A percentile compares a stretch with the other conserved stretches of the same genome.
These are phyloP conservation scores for Phylloscopus collybita DNA, from an alignment of 2,797 vertebrate species.

Conservation along the genomic window DNA sequence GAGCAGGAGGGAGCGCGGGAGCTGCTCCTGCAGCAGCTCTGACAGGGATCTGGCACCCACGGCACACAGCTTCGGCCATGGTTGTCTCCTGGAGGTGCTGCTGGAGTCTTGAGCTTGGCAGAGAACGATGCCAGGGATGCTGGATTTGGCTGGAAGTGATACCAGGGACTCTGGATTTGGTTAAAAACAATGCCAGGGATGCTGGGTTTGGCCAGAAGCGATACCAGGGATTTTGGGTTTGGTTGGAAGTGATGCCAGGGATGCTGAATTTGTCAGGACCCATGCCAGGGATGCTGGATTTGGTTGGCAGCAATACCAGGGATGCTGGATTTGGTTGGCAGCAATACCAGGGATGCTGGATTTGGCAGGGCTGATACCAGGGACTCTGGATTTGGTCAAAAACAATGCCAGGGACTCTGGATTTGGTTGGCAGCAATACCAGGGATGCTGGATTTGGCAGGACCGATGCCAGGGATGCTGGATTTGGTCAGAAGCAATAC, in stretches of 20 bases:
- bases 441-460: rapidly evolving
- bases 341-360: rapidly evolving
- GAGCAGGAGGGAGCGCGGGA: rapidly evolving
- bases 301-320: rapidly evolving
- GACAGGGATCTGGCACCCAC: rapidly evolving
- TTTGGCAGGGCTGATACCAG: rapidly evolving
- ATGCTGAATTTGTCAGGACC: rapidly evolving
- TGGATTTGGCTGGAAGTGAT: not conserved
- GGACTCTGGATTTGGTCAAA: not conserved
- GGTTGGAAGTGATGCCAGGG: rapidly evolving
- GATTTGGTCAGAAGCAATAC: not conserved
- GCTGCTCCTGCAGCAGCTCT: not conserved
- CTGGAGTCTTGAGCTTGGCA: not conserved
- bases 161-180: rapidly evolving
- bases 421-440: not conserved
- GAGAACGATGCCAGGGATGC: not conserved
- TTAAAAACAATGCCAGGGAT: rapidly evolving
- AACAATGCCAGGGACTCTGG: not conserved
- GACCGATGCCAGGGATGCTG: rapidly evolving
- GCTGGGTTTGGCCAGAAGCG: rapidly evolving
- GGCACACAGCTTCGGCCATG: rapidly evolving
- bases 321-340: not conserved
- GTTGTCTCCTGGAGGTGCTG: not conserved
- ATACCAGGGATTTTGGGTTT: not conserved
- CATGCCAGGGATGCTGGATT: too few species aligned